phyloP scores from a whole-genome alignment of 2,113 vertebrate species.

The Ailuropoda melanoleuca region DNA sequence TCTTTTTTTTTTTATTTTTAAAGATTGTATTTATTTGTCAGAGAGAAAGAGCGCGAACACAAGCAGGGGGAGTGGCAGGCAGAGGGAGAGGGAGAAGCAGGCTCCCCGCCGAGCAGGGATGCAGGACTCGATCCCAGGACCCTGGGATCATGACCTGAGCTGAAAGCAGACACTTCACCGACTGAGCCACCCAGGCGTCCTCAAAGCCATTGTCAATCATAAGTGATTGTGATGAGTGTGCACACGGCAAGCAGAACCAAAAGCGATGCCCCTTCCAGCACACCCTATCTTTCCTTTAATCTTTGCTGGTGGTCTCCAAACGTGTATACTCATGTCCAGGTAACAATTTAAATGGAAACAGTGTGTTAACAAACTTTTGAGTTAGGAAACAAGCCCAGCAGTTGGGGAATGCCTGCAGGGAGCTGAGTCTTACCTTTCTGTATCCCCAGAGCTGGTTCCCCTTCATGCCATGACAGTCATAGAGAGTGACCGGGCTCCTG shows the following conservation, averaged over 20 bases:
- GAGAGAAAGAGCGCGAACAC: too few species aligned
- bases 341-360: neutral
- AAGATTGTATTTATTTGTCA: too few species aligned
- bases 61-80: too few species aligned
- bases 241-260: neutral
- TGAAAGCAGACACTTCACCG: neutral
- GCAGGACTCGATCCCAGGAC: too few species aligned
- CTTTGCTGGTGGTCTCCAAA: neutral
- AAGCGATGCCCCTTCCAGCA: neutral
- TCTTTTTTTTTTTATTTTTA: too few species aligned
- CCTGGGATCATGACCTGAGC: neutral
- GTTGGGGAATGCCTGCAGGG: accelerated
- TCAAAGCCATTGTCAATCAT: neutral
- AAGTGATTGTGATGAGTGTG: neutral
- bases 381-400: neutral
- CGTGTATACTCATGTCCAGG: neutral
- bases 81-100: too few species aligned
- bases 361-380: neutral
- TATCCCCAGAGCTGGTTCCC: slow-evolving; percentile 94
- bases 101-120: too few species aligned
- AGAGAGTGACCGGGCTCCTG: slow-evolving; percentile 90
- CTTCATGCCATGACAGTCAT: slow-evolving; percentile 94
- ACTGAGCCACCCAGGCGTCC: neutral
- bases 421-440: slow-evolving; percentile 84
- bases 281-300: neutral